A percentile compares a stretch with the other conserved stretches of the same genome.
Evolutionary conservation across 2,888 invertebrate genomes (phyloP).

Genomic region (Drosophila algonquin): DNA sequence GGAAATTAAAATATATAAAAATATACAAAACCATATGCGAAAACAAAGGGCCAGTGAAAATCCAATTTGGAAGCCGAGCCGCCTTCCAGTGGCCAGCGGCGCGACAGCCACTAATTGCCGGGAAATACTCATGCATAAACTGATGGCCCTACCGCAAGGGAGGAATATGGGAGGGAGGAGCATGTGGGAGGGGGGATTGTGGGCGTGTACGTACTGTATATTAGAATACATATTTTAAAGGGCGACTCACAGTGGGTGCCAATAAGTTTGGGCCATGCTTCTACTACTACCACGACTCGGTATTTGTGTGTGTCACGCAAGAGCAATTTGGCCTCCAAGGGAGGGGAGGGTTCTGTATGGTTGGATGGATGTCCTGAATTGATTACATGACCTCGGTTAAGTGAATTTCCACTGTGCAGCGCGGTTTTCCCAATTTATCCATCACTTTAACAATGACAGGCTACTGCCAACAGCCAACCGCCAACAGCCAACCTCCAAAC

Average conservation of each 20-base stretch:
- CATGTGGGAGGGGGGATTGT: no score
- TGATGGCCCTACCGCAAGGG: background rate
- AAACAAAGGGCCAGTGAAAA: conserved; percentile 4
- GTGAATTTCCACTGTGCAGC: conserved; percentile 9
- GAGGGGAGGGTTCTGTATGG: background rate
- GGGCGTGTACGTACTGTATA: background rate
- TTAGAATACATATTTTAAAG: conserved; percentile 14
- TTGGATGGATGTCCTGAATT: background rate
- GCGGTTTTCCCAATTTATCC: conserved; percentile 34
- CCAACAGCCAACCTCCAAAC: conserved; percentile 9
- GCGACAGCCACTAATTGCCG: conserved; percentile 19
- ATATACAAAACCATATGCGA: conserved; percentile 5
- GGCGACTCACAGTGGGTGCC: background rate
- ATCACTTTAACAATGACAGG: conserved; percentile 28
- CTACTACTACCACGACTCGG: no score
- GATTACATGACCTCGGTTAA: background rate
- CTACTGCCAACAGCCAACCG: background rate
- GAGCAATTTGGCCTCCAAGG: background rate
- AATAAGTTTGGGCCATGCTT: background rate
- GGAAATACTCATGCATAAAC: conserved; percentile 26
- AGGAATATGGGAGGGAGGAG: background rate
- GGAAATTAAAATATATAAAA: conserved; percentile 33
- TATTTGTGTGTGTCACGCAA: background rate
- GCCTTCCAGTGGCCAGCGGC: no score
- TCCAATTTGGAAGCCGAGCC: no score